A percentile compares a stretch with the other conserved stretches of the same genome.
Conservation (phyloP, 2,113 vertebrate species). For the Athene cunicularia region DNA sequence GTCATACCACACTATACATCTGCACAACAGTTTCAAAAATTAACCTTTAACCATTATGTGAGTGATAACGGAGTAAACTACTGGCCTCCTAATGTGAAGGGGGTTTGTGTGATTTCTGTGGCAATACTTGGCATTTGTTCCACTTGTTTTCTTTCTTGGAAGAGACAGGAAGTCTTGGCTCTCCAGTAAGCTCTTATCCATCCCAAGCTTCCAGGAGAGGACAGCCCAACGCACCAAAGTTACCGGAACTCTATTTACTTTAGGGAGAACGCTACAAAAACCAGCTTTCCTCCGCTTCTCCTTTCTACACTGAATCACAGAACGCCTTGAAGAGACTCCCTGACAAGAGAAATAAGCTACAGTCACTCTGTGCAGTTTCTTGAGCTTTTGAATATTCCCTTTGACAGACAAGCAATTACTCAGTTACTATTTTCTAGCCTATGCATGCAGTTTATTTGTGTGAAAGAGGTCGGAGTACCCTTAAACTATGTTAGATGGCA, state of each 20-base stretch:
- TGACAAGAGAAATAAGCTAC: not conserved
- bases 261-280: not conserved
- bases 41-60: not conserved
- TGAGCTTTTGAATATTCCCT: not conserved
- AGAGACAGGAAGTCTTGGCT: not conserved
- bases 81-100: not conserved
- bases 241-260: not conserved
- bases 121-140: not conserved
- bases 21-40: not conserved
- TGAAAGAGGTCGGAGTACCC: not conserved
- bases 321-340: not conserved
- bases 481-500: not conserved
- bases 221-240: not conserved
- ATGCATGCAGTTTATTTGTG: not conserved
- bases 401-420: not conserved
- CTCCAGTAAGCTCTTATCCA: not conserved
- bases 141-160: not conserved
- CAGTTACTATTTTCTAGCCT: not conserved
- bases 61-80: not conserved
- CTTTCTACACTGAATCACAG: not conserved
- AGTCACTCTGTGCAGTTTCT: not conserved
- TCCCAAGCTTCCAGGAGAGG: not conserved
- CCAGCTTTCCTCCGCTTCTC: not conserved
- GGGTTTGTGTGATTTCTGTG: not conserved
- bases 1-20: not conserved